phyloP scores from a whole-genome alignment of 2,113 vertebrate genomes.

The Vombatus ursinus region DNA sequence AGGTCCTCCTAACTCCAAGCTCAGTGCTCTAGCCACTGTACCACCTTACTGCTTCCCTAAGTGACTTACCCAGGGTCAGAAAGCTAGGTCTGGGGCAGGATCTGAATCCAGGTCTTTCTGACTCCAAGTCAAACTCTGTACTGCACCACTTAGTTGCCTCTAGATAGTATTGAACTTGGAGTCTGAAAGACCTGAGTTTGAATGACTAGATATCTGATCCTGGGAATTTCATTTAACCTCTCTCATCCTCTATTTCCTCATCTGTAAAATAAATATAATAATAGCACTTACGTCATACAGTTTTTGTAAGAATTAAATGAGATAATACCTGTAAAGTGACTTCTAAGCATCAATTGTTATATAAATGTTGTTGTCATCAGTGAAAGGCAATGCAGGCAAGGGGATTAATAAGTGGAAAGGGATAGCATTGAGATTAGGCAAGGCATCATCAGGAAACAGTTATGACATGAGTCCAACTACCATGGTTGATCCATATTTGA shows the following conservation, averaged over 20 bases:
- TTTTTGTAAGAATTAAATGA: background rate
- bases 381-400: background rate
- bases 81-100: background rate
- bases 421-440: background rate
- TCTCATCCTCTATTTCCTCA: background rate
- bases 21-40: too few species aligned
- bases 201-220: background rate
- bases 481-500: too few species aligned
- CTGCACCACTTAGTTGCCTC: background rate
- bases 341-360: background rate
- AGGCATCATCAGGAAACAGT: background rate
- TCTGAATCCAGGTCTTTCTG: background rate
- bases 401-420: background rate
- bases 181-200: background rate
- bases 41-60: too few species aligned
- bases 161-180: background rate
- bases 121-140: background rate
- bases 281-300: background rate
- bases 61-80: too few species aligned
- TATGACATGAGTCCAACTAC: background rate
- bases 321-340: background rate
- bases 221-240: background rate
- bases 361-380: background rate
- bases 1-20: too few species aligned
- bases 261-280: background rate